Base-by-base conservation (phyloP, 1,140 invertebrate genomes). In the Arctopsyche grandis region DNA sequence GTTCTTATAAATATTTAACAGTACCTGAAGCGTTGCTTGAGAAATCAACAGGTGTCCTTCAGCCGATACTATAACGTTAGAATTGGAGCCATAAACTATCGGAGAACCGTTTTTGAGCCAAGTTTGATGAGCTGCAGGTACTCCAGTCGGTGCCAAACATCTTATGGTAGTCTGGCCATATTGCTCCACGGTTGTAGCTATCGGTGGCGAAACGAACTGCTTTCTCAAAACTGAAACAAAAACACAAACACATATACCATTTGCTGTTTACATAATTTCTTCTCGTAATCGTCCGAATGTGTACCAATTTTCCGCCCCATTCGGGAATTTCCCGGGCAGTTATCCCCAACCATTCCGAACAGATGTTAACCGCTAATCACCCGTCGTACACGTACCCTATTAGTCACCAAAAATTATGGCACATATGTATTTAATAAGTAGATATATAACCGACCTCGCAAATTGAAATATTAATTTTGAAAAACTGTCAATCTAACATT, bases 11-110 rank as follows among this genome's bases (percentile, higher is more conserved):
- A 66, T n/a, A n/a, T n/a, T n/a, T n/a, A n/a, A 22, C 66, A 4
- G 1, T 69, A 89, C 95, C 82, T 91, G 91, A 14, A 96, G 89
- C 29, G 94, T 89, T 38, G 96, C 96, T 85, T 97, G 94, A 75
- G 94, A 94, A 77, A 99, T 94, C 7, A 99, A 91, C 24, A 99
- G 89, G 84, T 94, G 95, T 0, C 96, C 96, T 85, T 97, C 96
- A 81, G 93, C 93, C 16, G 96, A 95, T 78, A 95, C 92, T 79
- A 97, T 91, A 0, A 91, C 85, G 69, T 89, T 88, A 63, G 90
- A 90, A 77, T 93, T 90, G 24, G 81, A 14, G 10, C 44, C 92
- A 1, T 91, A 88, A 83, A 94, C 91, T 46, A 95, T 85, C 12
- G 91, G 89, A 24, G 92, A 90, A 74, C 93, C 93, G 83, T 95